Percentiles rank a stretch among this genome's conserved stretches.
These are phyloP conservation scores for Umimayanthus chanpuru DNA, from an alignment of 92 coral and sea anemone species.

Conservation along the genomic window DNA sequence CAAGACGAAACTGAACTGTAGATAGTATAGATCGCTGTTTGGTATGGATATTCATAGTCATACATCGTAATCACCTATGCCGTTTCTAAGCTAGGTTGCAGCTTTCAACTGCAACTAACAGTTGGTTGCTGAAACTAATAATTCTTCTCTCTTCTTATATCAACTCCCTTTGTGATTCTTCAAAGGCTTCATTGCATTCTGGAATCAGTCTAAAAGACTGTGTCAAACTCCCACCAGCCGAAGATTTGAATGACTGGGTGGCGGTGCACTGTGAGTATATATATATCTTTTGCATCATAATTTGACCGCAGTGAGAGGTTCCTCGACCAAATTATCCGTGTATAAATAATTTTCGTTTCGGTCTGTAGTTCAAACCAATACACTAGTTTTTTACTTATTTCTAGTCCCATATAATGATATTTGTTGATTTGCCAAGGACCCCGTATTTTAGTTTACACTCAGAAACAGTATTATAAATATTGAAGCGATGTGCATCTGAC, in stretches of 20 bases:
- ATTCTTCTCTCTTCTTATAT: background rate
- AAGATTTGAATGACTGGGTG: constrained; percentile 92
- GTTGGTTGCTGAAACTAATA: constrained; percentile 2
- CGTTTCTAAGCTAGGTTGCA: background rate
- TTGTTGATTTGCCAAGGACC: background rate
- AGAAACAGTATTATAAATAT: background rate
- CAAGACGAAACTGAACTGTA: too few species aligned
- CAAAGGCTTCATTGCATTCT: constrained; percentile 89
- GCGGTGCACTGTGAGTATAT: constrained; percentile 90
- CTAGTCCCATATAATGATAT: background rate
- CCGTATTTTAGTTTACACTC: background rate
- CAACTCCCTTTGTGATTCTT: constrained; percentile 16
- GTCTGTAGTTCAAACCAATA: background rate
- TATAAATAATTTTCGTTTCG: background rate
- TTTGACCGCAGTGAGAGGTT: background rate
- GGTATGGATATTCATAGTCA: background rate
- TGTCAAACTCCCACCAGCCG: constrained; percentile 90
- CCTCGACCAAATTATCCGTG: background rate
- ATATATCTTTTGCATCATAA: background rate
- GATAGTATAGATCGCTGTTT: background rate
- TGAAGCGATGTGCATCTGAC: constrained; percentile 3
- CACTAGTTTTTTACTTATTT: background rate
- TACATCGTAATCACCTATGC: background rate
- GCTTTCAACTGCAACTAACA: background rate
- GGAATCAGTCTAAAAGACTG: constrained; percentile 88